These are phyloP conservation scores for Eilema griseolum DNA, from an alignment of 2,888 invertebrate species.

Conservation along the genomic window DNA sequence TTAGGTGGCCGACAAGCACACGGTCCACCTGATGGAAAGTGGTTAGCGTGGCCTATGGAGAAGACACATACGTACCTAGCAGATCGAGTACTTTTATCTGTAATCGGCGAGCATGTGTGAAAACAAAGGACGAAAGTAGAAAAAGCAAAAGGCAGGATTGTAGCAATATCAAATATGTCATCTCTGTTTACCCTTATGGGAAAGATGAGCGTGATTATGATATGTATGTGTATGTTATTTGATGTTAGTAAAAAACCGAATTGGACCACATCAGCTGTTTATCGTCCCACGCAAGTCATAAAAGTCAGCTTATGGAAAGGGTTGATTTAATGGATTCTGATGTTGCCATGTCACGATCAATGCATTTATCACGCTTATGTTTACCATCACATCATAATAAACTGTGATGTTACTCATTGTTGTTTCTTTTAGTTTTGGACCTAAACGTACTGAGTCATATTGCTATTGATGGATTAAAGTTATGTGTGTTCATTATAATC, in stretches of 20 bases:
- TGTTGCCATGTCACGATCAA: slow-evolving; percentile 19
- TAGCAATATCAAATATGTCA: too few relatives aligned
- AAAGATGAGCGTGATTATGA: not conserved
- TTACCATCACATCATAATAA: slow-evolving; percentile 7
- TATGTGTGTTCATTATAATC: too few relatives aligned
- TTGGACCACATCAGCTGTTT: slow-evolving; percentile 5
- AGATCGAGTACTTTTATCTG: too few relatives aligned
- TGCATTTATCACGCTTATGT: slow-evolving; percentile 15
- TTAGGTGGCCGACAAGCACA: too few relatives aligned
- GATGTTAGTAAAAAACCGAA: not conserved
- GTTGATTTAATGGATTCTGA: slow-evolving; percentile 18
- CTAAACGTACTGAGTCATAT: not conserved
- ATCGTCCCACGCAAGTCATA: slow-evolving; percentile 18
- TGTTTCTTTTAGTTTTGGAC: not conserved
- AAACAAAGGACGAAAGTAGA: too few relatives aligned
- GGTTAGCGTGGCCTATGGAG: too few relatives aligned
- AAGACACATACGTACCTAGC: too few relatives aligned
- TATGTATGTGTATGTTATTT: not conserved
- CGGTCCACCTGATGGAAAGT: too few relatives aligned
- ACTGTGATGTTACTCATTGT: slow-evolving; percentile 2
- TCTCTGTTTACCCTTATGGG: not conserved
- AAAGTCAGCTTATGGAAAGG: slow-evolving; percentile 19
- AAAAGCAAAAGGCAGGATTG: too few relatives aligned
- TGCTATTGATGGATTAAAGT: too few relatives aligned
- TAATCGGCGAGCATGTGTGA: too few relatives aligned